Base-by-base conservation (phyloP, 1,140 invertebrate species). In the Helicorthomorpha holstii region DNA sequence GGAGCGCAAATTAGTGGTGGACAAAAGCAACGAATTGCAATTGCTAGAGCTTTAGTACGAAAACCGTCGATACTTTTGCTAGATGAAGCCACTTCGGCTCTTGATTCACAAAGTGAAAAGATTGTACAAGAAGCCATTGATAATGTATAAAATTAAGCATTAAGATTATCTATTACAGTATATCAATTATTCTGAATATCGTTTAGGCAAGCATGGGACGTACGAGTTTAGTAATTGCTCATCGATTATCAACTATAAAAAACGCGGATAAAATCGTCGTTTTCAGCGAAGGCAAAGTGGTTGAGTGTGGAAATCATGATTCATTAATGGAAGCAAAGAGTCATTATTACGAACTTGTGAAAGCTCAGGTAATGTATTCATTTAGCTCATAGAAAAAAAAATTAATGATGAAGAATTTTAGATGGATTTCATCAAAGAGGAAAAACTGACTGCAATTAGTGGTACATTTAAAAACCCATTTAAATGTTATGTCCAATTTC, bases 1-100 rank as follows among this genome's bases (percentile, higher is more conserved):
- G 83, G 83, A 0, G 78, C 82, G 0, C 82, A 85, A 58, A 64
- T 86, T 50, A 85, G 82, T 1, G 86, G 86, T 27, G 84, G 84
- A 0, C 85, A 87, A 60, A 86, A 86, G 58, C 84, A 88, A 59
- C 70, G 84, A 26, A 85, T 64, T 27, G 61, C 62, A 3, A 61
- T 64, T 52, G 63, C 60, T 23, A 61, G 66, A 19, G 67, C 68
- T 10, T 47, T 70, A 1, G 60, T 55, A 2, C 29, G 42, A 12
- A 49, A 61, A 12, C 67, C 66, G 22, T 51, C 54, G 22, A 51
- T 70, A 12, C 43, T 68, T 24, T 54, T 68, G 45, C 53, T 66
- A 34, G 66, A 67, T 52, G 67, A 67, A 50, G 57, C 67, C 41
- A 58, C 63, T 19, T 59, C 58, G 1, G 62, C 63, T 34, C 54